These are phyloP conservation scores for Ctenopoma kingsleyae DNA, from an alignment of 2,797 vertebrate species.

Conservation along the genomic window DNA sequence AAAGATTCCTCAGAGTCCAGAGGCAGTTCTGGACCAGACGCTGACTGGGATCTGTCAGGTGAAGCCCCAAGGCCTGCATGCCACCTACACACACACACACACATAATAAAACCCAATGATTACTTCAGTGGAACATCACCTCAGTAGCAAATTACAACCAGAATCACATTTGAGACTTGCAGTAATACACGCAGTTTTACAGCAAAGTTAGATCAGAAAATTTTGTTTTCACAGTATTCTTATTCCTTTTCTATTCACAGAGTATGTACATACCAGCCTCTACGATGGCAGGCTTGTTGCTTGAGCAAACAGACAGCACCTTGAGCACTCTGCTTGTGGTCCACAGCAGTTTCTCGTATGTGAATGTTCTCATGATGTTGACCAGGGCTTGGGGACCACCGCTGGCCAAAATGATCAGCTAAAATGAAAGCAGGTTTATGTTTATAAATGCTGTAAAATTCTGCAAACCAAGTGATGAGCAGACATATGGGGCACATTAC, in stretches of 20 bases:
- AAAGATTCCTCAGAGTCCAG: conserved; percentile 98
- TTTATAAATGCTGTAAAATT: conserved; percentile 1
- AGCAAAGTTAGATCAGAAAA: neutral
- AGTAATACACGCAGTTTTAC: neutral
- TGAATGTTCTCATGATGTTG: conserved; percentile 99
- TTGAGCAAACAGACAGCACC: conserved; percentile 98
- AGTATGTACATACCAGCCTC: conserved; percentile 91
- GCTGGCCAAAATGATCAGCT: conserved; percentile 98
- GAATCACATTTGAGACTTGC: neutral
- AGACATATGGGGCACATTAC: neutral
- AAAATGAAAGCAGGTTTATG: conserved; percentile 34
- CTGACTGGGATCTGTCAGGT: conserved; percentile 97
- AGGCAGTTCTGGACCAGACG: conserved; percentile 99
- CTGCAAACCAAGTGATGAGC: neutral
- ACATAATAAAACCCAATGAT: neutral
- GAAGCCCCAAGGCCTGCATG: conserved; percentile 98
- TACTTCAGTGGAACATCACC: neutral
- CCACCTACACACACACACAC: conserved; percentile 86
- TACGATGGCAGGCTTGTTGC: conserved; percentile 99
- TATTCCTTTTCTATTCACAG: neutral
- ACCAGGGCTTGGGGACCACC: conserved; percentile 98
- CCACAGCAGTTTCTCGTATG: conserved; percentile 98
- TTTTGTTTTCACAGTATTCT: neutral
- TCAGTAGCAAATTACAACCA: neutral
- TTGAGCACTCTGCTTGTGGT: conserved; percentile 99